phyloP scores from a whole-genome alignment of 1,140 invertebrate species.

The Drosophila takahashii region DNA sequence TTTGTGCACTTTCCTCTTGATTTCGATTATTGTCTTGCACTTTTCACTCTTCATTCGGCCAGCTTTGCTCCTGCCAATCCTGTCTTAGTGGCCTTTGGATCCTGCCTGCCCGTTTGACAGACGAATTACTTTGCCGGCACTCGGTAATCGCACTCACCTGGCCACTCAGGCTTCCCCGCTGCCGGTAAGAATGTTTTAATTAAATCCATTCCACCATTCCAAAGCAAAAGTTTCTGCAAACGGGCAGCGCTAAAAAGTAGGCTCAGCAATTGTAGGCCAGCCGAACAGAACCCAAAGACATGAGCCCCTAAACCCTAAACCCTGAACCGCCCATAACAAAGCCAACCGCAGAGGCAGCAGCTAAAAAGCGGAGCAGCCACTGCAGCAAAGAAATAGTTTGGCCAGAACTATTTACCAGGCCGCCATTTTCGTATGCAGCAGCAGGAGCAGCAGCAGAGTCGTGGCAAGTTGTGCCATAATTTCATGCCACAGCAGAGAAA shows the following conservation, averaged over 20 bases:
- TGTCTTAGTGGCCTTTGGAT: conserved; percentile 44
- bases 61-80: conserved; percentile 50
- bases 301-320: conserved; percentile 20
- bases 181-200: conserved; percentile 58
- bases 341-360: conserved; percentile 60
- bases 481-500: conserved; percentile 75
- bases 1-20: conserved; percentile 40
- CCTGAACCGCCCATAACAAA: conserved; percentile 54
- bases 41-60: conserved; percentile 65
- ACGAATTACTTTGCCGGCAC: conserved; percentile 57
- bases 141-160: conserved; percentile 29
- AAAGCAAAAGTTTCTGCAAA: conserved; percentile 34
- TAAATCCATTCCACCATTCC: conserved; percentile 56
- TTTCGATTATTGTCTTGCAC: conserved; percentile 70
- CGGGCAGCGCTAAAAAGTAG: conserved; percentile 55
- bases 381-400: conserved; percentile 75
- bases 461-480: conserved; percentile 78
- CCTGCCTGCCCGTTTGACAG: conserved; percentile 48
- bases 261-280: conserved; percentile 59
- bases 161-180: conserved; percentile 16
- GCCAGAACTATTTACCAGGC: conserved; percentile 72
- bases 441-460: conserved; percentile 5
- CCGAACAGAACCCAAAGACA: conserved; percentile 46
- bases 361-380: conserved; percentile 13
- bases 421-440: conserved; percentile 79